These are phyloP conservation scores for Nezara viridula DNA, from an alignment of 2,888 invertebrate genomes.

Conservation along the genomic window DNA sequence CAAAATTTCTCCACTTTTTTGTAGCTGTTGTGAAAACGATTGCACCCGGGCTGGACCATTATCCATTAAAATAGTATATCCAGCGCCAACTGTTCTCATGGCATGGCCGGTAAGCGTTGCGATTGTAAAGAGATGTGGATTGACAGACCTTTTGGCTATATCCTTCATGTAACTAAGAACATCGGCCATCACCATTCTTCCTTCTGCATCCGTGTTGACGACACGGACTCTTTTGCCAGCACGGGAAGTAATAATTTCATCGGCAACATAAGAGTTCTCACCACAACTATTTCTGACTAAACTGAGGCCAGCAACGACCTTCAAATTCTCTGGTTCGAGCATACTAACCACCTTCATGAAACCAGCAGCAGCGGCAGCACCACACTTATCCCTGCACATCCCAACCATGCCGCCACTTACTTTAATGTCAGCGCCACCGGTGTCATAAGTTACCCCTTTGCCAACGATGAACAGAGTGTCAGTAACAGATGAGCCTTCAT, in stretches of 20 bases:
- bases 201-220: constrained; percentile 96
- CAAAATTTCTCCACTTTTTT: constrained; percentile 77
- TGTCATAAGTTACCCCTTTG: constrained; percentile 92
- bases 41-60: constrained; percentile 74
- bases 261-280: constrained; percentile 87
- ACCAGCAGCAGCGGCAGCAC: constrained; percentile 92
- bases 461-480: constrained; percentile 90
- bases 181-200: constrained; percentile 93
- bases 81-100: constrained; percentile 76
- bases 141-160: constrained; percentile 77
- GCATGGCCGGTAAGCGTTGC: constrained; percentile 94
- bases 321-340: constrained; percentile 79
- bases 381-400: constrained; percentile 95
- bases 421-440: constrained; percentile 90
- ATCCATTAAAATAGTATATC: constrained; percentile 78
- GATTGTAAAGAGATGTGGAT: constrained; percentile 89
- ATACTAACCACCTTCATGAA: constrained; percentile 86
- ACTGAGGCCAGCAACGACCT: constrained; percentile 86
- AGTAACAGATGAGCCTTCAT: constrained; percentile 74
- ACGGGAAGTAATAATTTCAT: constrained; percentile 89
- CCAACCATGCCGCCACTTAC: constrained; percentile 86
- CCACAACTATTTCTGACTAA: constrained; percentile 94
- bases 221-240: constrained; percentile 88
- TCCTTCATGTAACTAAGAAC: constrained; percentile 82
- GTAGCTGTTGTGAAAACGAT: constrained; percentile 75